Percentiles rank a stretch among this genome's conserved stretches.
These are phyloP conservation scores for Drosophila melanocephala DNA, from an alignment of 2,888 invertebrate species.

Conservation along the genomic window DNA sequence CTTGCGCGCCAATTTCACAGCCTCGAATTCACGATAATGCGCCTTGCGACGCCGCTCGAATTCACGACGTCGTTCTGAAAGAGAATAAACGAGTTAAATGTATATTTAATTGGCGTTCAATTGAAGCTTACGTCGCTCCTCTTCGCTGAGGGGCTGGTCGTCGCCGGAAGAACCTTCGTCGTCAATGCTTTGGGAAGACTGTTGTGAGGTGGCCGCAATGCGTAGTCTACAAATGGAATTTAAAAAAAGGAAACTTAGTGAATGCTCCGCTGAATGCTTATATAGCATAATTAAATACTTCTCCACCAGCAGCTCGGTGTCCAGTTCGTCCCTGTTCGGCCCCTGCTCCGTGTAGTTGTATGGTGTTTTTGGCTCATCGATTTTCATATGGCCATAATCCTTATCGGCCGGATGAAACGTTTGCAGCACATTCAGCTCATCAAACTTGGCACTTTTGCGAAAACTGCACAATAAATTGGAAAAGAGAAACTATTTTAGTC, in stretches of 20 bases:
- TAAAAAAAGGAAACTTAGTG: background rate
- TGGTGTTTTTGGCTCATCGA: conserved; percentile 99
- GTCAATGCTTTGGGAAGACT: conserved; percentile 85
- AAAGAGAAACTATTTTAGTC: conserved; percentile 1
- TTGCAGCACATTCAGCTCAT: conserved; percentile 99
- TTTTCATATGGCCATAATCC: conserved; percentile 99
- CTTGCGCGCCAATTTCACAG: conserved; percentile 95
- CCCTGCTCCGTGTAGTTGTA: conserved; percentile 87
- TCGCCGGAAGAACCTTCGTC: conserved; percentile 87
- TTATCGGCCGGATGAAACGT: conserved; percentile 99
- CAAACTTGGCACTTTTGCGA: conserved; percentile 93
- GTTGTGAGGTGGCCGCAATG: conserved; percentile 83
- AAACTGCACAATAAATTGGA: conserved; percentile 67
- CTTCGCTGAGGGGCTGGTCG: conserved; percentile 88
- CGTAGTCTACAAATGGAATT: conserved; percentile 74
- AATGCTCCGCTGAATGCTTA: background rate
- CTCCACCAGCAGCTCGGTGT: conserved; percentile 91
- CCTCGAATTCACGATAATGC: conserved; percentile 99
- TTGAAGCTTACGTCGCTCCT: conserved; percentile 86
- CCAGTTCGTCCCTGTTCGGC: conserved; percentile 87
- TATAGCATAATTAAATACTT: conserved; percentile 86
- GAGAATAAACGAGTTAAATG: background rate
- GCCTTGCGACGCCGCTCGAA: conserved; percentile 98
- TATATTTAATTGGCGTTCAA: background rate
- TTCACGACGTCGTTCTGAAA: conserved; percentile 89